A percentile compares a stretch with the other conserved stretches of the same genome.
These are phyloP conservation scores for Florisuga fusca DNA, from an alignment of 2,797 vertebrate species.

Conservation along the genomic window DNA sequence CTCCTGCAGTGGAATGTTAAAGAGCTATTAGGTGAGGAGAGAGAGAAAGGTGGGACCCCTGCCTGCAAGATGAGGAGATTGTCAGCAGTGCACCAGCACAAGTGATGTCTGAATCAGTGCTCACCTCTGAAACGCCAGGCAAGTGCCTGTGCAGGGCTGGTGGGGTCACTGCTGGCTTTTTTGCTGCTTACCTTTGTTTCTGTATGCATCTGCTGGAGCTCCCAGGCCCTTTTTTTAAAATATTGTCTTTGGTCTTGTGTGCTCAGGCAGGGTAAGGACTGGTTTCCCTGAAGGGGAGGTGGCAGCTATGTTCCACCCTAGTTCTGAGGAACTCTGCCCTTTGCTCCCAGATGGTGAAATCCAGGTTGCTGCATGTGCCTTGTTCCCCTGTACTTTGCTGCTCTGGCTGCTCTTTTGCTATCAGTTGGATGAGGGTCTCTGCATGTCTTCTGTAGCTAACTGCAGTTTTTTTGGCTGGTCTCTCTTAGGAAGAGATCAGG, in stretches of 20 bases:
- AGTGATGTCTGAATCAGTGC: background rate
- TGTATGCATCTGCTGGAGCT: accelerated
- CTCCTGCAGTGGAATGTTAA: background rate
- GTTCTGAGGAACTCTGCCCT: background rate
- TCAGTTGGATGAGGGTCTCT: background rate
- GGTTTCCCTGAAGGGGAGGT: background rate
- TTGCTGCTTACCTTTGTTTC: background rate
- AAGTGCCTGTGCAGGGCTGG: background rate
- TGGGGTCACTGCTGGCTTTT: background rate
- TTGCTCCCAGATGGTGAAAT: background rate
- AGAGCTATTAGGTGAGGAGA: background rate
- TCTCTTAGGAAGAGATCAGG: background rate
- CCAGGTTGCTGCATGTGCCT: background rate
- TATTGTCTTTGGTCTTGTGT: accelerated
- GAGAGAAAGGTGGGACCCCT: background rate
- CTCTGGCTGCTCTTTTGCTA: background rate
- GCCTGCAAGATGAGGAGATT: too few relatives aligned
- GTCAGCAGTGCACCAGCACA: accelerated
- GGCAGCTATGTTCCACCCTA: background rate
- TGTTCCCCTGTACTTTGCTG: background rate
- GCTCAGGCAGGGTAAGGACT: background rate
- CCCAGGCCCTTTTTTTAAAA: background rate
- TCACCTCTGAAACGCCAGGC: accelerated
- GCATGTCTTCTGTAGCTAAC: background rate
- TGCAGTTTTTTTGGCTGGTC: background rate